These are phyloP conservation scores for Mastomys coucha DNA, from an alignment of 2,113 vertebrate genomes.

Conservation along the genomic window DNA sequence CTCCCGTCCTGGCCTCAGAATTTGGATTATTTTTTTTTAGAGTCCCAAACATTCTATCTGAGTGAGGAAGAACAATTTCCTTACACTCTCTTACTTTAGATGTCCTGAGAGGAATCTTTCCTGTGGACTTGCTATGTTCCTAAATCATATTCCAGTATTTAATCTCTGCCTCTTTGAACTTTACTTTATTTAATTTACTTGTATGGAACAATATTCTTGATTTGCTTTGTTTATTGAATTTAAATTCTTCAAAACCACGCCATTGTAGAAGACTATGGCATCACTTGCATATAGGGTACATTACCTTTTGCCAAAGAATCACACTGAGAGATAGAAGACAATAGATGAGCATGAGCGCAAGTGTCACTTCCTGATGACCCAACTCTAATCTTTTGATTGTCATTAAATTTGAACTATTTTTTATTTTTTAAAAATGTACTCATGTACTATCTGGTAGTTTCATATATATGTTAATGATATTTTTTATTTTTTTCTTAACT, in stretches of 20 bases:
- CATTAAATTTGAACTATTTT: no score
- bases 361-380: not conserved
- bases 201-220: not conserved
- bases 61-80: not conserved
- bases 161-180: constrained; percentile 30
- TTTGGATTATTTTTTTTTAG: not conserved
- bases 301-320: not conserved
- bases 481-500: no score
- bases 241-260: not conserved
- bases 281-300: not conserved
- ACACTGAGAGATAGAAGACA: not conserved
- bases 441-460: no score
- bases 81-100: not conserved
- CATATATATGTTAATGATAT: no score
- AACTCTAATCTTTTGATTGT: not conserved
- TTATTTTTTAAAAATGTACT: no score
- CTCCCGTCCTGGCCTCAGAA: not conserved
- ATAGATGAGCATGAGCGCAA: not conserved
- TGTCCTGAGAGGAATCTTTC: not conserved
- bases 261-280: not conserved
- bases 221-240: not conserved
- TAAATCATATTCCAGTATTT: not conserved
- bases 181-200: not conserved
- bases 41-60: not conserved
- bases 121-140: not conserved